Evolutionary conservation across 2,113 vertebrate species (phyloP).

Genomic region (Leptobrachium ailaonicum): DNA sequence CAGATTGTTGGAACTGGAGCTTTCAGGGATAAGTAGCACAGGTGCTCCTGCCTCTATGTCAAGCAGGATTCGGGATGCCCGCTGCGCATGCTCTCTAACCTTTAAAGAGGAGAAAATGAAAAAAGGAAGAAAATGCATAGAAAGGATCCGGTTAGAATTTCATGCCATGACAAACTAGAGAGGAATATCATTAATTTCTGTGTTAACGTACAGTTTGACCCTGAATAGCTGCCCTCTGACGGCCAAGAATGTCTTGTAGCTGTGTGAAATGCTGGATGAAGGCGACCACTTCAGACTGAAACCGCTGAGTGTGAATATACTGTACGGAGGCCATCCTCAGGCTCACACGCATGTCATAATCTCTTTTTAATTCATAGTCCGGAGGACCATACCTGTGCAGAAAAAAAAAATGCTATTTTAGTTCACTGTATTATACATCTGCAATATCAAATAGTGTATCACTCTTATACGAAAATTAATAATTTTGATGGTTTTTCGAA

Average conservation of each 20-base stretch:
- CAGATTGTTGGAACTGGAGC: constrained; percentile 82
- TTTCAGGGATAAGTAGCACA: constrained; percentile 93
- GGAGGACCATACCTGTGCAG: constrained; percentile 73
- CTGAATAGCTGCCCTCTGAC: constrained; percentile 91
- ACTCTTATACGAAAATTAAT: no score
- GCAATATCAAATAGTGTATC: no score
- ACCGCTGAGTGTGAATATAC: constrained; percentile 96
- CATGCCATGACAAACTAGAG: no score
- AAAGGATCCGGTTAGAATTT: no score
- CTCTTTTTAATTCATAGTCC: constrained; percentile 74
- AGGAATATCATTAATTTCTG: not conserved
- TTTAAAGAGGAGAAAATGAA: constrained; percentile 51
- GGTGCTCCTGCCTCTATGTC: constrained; percentile 94
- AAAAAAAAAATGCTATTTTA: not conserved
- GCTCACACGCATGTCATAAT: constrained; percentile 82
- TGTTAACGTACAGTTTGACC: constrained; percentile 83
- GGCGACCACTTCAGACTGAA: constrained; percentile 91
- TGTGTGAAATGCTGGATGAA: constrained; percentile 97
- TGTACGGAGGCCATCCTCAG: constrained; percentile 93
- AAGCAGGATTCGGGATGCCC: constrained; percentile 83
- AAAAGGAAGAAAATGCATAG: not conserved
- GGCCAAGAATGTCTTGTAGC: constrained; percentile 89
- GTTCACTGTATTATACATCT: no score
- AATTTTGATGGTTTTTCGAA: no score
- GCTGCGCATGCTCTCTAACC: constrained; percentile 89